phyloP scores from a whole-genome alignment of 2,797 vertebrate genomes.

The Thunnus albacares region DNA sequence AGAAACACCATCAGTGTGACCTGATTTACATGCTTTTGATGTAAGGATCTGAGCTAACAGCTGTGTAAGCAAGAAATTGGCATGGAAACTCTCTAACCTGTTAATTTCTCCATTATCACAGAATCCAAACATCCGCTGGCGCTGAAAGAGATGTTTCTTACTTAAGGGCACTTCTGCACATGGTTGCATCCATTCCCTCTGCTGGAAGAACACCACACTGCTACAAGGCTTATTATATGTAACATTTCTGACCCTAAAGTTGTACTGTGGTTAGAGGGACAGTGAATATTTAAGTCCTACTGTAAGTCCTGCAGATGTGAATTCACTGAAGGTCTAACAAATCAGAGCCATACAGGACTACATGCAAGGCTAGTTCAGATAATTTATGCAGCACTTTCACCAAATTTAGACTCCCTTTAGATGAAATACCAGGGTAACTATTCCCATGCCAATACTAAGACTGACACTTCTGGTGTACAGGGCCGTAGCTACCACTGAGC shows the following conservation, averaged over 20 bases:
- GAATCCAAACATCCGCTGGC: not conserved
- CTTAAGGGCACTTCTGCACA: no score
- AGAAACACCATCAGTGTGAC: conserved; percentile 9
- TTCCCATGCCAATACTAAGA: not conserved
- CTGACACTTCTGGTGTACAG: not conserved
- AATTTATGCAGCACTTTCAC: not conserved
- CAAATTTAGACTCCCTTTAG: not conserved
- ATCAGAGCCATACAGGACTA: not conserved
- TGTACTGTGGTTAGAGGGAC: no score
- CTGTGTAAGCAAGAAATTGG: conserved; percentile 10
- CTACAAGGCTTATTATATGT: not conserved
- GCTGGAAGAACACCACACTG: not conserved
- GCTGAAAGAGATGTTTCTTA: no score
- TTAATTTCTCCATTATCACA: not conserved
- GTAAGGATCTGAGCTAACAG: conserved; percentile 11
- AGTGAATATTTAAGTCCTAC: not conserved
- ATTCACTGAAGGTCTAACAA: not conserved
- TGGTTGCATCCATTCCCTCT: no score
- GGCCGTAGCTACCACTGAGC: not conserved
- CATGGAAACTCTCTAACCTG: not conserved
- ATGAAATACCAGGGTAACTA: not conserved
- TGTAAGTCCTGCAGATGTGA: not conserved
- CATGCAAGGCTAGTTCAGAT: not conserved
- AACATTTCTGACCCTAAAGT: no score
- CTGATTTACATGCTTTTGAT: conserved; percentile 28